These are phyloP conservation scores for Petrocephalus sullivani DNA, from an alignment of 2,797 vertebrate species.

Conservation along the genomic window DNA sequence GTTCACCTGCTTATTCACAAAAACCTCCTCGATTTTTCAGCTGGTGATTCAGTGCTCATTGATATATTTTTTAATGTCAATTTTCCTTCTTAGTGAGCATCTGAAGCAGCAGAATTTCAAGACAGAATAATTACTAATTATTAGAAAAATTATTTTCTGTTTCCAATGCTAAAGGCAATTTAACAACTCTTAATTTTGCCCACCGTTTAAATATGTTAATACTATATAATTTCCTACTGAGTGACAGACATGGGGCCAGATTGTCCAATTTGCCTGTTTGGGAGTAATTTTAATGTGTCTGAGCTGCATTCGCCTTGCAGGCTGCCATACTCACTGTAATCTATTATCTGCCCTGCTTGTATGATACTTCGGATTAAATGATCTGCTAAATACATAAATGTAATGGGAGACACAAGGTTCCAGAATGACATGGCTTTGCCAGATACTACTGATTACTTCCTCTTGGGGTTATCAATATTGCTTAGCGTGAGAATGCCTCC, in stretches of 20 bases:
- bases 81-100: not conserved
- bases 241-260: not conserved
- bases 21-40: not conserved
- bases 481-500: too few relatives aligned
- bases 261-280: not conserved
- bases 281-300: not conserved
- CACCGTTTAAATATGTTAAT: not conserved
- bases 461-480: too few relatives aligned
- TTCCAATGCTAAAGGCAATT: not conserved
- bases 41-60: slow-evolving; percentile 6
- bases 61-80: not conserved
- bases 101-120: not conserved
- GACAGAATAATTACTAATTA: not conserved
- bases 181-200: not conserved
- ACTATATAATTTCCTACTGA: not conserved
- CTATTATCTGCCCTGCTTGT: not conserved
- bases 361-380: slow-evolving; percentile 26
- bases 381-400: slow-evolving; percentile 27
- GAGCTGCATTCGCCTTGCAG: not conserved
- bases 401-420: slow-evolving; percentile 23
- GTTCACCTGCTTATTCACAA: not conserved
- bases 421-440: too few relatives aligned
- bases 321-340: not conserved
- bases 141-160: not conserved
- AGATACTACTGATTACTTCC: too few relatives aligned